Percentiles rank a stretch among this genome's conserved stretches.
Evolutionary conservation across 2,113 vertebrate species (phyloP).

Genomic region (Callorhinus ursinus): DNA sequence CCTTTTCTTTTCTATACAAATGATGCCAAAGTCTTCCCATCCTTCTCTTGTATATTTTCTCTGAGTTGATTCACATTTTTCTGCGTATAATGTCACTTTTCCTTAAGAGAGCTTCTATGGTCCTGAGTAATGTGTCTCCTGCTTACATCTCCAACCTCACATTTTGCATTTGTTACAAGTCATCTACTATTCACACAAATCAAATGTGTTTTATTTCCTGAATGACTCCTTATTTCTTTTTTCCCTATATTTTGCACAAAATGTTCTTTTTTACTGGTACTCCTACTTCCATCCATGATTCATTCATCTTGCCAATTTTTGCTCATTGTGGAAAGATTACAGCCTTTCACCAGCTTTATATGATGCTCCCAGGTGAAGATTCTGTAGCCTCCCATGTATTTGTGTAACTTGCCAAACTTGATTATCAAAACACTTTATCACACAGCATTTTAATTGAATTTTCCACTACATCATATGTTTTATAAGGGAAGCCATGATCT

Average conservation of each 20-base stretch:
- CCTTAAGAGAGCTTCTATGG: not conserved
- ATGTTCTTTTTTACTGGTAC: not conserved
- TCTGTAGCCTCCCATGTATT: not conserved
- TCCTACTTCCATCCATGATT: not conserved
- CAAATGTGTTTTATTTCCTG: constrained; percentile 11
- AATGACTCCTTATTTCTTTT: constrained; percentile 15
- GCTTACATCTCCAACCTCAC: not conserved
- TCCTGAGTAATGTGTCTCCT: not conserved
- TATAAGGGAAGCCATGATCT: not conserved
- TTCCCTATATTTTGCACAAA: not conserved
- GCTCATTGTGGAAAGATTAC: not conserved
- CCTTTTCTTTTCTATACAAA: not conserved
- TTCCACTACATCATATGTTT: not conserved
- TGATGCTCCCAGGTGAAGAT: not conserved
- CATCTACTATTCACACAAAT: constrained; percentile 32
- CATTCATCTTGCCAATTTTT: not conserved
- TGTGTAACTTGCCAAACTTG: not conserved
- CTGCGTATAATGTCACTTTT: not conserved
- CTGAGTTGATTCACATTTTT: not conserved
- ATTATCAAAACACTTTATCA: constrained; percentile 1
- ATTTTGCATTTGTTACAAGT: constrained; percentile 23
- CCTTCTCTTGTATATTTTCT: not conserved
- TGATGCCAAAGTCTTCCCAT: not conserved
- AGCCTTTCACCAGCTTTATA: not conserved
- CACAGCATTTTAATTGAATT: constrained; percentile 22